Evolutionary conservation across 2,797 vertebrate species (phyloP).

Genomic region (Syngnathus acus): DNA sequence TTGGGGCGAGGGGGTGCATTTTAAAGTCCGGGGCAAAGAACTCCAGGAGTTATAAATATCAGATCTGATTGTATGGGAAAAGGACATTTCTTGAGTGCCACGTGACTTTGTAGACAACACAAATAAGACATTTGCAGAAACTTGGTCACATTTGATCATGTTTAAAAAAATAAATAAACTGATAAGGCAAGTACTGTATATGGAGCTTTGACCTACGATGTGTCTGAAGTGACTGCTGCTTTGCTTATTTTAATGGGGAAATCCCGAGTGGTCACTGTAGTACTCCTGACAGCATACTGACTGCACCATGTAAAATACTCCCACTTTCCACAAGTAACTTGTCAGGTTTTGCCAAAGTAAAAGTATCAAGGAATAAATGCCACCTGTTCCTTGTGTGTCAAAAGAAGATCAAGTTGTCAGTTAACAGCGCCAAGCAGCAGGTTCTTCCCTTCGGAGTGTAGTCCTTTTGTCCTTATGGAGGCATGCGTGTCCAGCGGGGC

Average conservation of each 20-base stretch:
- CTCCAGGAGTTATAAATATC: not conserved
- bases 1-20: not conserved
- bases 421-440: constrained; percentile 88
- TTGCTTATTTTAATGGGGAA: constrained; percentile 46
- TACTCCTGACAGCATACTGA: constrained; percentile 3
- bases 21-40: not conserved
- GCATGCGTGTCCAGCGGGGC: constrained; percentile 80
- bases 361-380: not conserved
- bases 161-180: constrained; percentile 86
- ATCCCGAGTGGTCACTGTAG: not conserved
- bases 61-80: constrained; percentile 18
- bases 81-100: constrained; percentile 47
- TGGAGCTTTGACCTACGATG: constrained; percentile 79
- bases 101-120: constrained; percentile 19
- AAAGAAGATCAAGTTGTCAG: constrained; percentile 53
- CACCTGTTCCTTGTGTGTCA: not conserved
- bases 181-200: constrained; percentile 87
- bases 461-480: constrained; percentile 92
- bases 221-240: constrained; percentile 43
- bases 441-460: constrained; percentile 94
- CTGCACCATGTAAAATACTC: not conserved
- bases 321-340: not conserved
- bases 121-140: constrained; percentile 70
- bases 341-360: not conserved
- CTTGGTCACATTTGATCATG: constrained; percentile 68